These are phyloP conservation scores for Macaria notata DNA, from an alignment of 2,888 invertebrate genomes.

Conservation along the genomic window DNA sequence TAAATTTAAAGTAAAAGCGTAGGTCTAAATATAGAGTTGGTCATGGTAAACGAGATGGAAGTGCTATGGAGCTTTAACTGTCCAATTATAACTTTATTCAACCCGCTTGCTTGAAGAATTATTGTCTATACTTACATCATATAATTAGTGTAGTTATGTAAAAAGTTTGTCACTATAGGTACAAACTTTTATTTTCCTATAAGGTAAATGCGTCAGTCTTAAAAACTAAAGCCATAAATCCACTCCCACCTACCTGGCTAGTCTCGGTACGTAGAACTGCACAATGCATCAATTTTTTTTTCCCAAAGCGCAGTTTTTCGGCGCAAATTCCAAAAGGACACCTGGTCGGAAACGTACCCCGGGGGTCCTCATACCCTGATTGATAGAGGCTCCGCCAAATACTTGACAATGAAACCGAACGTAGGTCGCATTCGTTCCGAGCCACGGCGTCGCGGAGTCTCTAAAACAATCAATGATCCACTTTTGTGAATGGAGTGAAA, in stretches of 20 bases:
- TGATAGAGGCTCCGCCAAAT: slow-evolving; percentile 74
- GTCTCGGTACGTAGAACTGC: slow-evolving; percentile 69
- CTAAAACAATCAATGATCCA: slow-evolving; percentile 81
- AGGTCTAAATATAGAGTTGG: too few species aligned
- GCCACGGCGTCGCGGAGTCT: slow-evolving; percentile 75
- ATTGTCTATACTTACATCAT: too few species aligned
- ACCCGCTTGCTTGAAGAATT: too few species aligned
- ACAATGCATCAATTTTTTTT: slow-evolving; percentile 74
- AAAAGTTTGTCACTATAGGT: too few species aligned
- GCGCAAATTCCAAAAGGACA: slow-evolving; percentile 78
- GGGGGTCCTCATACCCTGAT: slow-evolving; percentile 71
- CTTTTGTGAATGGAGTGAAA: slow-evolving; percentile 74
- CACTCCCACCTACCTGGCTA: slow-evolving; percentile 62
- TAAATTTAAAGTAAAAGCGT: too few species aligned
- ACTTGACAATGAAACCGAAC: slow-evolving; percentile 58
- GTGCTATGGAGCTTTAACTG: too few species aligned
- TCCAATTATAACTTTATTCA: too few species aligned
- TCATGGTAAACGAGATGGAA: too few species aligned
- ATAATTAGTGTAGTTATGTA: too few species aligned
- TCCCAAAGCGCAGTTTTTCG: slow-evolving; percentile 73
- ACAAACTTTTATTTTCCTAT: neutral
- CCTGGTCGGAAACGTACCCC: slow-evolving; percentile 81
- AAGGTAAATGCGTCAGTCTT: slow-evolving; percentile 28
- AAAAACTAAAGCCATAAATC: slow-evolving; percentile 47
- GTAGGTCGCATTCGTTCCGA: slow-evolving; percentile 48